phyloP scores from a whole-genome alignment of 2,797 vertebrate species.

The Cottoperca gobio region DNA sequence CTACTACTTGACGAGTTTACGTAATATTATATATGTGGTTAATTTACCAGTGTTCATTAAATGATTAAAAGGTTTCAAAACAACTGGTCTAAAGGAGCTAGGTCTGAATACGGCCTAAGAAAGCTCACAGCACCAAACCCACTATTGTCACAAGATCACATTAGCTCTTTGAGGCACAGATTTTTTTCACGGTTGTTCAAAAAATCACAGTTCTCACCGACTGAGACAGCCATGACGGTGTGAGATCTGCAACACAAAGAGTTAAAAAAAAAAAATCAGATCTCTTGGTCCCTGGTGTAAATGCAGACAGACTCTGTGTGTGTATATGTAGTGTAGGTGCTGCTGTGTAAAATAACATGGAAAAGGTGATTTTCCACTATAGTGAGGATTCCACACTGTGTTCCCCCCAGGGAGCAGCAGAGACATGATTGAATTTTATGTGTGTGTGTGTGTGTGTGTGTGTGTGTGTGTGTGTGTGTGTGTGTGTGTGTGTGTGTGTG shows the following conservation, averaged over 20 bases:
- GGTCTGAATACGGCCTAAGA: background rate
- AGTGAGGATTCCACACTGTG: constrained; percentile 67
- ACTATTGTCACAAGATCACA: constrained; percentile 48
- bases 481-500: constrained; percentile 13
- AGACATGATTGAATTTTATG: constrained; percentile 76
- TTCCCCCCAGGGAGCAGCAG: constrained; percentile 65
- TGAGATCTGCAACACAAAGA: constrained; percentile 64
- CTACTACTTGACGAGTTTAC: no score
- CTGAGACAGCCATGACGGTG: constrained; percentile 43
- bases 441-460: constrained; percentile 40
- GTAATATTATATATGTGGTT: no score
- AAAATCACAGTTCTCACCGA: constrained; percentile 50
- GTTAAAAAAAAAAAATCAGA: constrained; percentile 55
- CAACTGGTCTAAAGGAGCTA: no score
- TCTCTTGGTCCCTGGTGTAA: constrained; percentile 53
- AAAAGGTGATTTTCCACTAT: constrained; percentile 80
- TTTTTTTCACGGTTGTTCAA: constrained; percentile 37
- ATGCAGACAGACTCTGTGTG: constrained; percentile 25
- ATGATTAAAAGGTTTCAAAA: no score
- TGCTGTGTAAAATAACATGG: constrained; percentile 77
- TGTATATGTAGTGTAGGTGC: constrained; percentile 14
- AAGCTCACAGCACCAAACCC: constrained; percentile 22
- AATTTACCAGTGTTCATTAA: background rate
- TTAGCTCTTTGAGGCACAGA: constrained; percentile 57
- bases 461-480: constrained; percentile 32